Percentiles rank a stretch among this genome's conserved stretches.
Conservation (phyloP, 2,113 vertebrate species). For the Erinaceus europaeus region DNA sequence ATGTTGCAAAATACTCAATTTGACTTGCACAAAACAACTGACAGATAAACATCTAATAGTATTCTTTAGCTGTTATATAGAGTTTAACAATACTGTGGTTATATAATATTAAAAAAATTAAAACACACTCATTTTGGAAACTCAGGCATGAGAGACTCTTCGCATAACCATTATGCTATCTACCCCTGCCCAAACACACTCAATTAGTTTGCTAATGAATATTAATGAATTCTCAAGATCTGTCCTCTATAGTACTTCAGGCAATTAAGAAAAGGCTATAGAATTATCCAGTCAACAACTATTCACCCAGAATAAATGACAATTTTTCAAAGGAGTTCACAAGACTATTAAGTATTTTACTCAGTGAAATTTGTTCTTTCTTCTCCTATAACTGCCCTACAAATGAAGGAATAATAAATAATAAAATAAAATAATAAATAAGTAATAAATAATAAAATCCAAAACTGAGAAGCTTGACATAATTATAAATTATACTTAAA, state of each 20-base stretch:
- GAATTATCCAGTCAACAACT: neutral
- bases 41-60: neutral
- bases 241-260: neutral
- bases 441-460: slow-evolving; percentile 19
- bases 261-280: slow-evolving; percentile 7
- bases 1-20: slow-evolving; percentile 14
- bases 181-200: too few relatives aligned
- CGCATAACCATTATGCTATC: too few relatives aligned
- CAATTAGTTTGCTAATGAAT: slow-evolving; percentile 11
- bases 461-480: slow-evolving; percentile 16
- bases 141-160: too few relatives aligned
- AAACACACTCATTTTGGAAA: too few relatives aligned
- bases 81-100: slow-evolving; percentile 15
- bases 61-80: slow-evolving; percentile 15
- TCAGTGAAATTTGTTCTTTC: slow-evolving; percentile 23
- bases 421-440: slow-evolving; percentile 39
- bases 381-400: neutral
- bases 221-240: neutral
- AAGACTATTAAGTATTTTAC: neutral
- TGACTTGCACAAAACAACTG: neutral
- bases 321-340: neutral
- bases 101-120: neutral
- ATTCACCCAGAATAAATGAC: neutral
- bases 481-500: slow-evolving; percentile 24
- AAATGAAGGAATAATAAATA: slow-evolving; percentile 21